These are phyloP conservation scores for Silurus glanis DNA, from an alignment of 2,113 vertebrate genomes.

Conservation along the genomic window DNA sequence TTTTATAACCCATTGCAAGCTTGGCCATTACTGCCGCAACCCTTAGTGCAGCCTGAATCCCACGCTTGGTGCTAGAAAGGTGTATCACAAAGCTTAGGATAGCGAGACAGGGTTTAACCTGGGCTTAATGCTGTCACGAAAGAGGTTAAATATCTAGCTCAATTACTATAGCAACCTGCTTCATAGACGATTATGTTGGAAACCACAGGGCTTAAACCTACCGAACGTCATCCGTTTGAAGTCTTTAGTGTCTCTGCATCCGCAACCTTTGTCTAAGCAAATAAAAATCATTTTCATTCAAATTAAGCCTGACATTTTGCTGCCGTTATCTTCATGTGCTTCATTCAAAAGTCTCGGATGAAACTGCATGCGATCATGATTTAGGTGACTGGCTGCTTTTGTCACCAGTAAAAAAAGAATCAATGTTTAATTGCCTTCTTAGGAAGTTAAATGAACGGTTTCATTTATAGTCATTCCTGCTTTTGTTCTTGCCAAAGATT, in stretches of 20 bases:
- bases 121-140: constrained; percentile 3
- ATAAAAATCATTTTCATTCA: background rate
- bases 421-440: background rate
- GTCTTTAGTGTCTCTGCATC: background rate
- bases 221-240: background rate
- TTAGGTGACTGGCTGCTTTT: background rate
- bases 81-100: background rate
- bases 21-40: background rate
- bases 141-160: constrained; percentile 24
- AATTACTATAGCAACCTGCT: constrained; percentile 28
- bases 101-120: background rate
- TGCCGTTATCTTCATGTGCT: background rate
- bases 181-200: constrained; percentile 14
- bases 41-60: background rate
- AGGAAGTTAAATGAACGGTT: background rate
- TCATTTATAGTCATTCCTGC: background rate
- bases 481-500: background rate
- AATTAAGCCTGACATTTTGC: constrained; percentile 9
- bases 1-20: background rate
- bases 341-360: background rate
- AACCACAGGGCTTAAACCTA: constrained; percentile 5
- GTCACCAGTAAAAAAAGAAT: background rate
- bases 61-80: background rate
- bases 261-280: background rate
- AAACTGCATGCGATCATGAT: background rate